Evolutionary conservation across 2,113 vertebrate genomes (phyloP).

Genomic region (Microcebus jonahi): DNA sequence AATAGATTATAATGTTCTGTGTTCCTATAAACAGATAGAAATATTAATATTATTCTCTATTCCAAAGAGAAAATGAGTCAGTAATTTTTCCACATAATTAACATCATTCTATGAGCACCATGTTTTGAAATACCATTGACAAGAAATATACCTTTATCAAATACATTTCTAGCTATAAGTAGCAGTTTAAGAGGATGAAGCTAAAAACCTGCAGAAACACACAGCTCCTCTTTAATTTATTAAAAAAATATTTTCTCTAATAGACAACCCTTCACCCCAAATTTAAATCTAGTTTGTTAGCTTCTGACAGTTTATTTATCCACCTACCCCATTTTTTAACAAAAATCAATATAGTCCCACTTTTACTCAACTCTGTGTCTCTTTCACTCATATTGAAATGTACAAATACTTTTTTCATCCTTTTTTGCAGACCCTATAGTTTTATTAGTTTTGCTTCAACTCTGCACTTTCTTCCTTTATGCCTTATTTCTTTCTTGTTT

Average conservation of each 20-base stretch:
- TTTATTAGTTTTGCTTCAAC: not conserved
- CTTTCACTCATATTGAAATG: not conserved
- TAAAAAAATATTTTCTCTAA: not conserved
- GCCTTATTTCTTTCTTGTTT: conserved; percentile 34
- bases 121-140: conserved; percentile 6
- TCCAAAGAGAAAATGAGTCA: not conserved
- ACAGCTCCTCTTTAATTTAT: not conserved
- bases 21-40: not conserved
- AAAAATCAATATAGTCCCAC: not conserved
- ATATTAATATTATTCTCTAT: not conserved
- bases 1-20: not conserved
- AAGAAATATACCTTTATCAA: conserved; percentile 17
- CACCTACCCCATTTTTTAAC: not conserved
- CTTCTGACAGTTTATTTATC: not conserved
- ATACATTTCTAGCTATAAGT: not conserved
- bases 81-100: not conserved
- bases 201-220: not conserved
- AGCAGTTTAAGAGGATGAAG: conserved; percentile 15
- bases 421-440: not conserved
- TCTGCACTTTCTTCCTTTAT: not conserved
- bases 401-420: not conserved
- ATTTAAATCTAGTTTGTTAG: not conserved
- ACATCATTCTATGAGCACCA: not conserved
- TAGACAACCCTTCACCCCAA: not conserved
- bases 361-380: not conserved